Evolutionary conservation across 1,140 invertebrate species (phyloP), one percentile per base, ranked within the genome.

Genomic region (Penaeus vannamei): DNA sequence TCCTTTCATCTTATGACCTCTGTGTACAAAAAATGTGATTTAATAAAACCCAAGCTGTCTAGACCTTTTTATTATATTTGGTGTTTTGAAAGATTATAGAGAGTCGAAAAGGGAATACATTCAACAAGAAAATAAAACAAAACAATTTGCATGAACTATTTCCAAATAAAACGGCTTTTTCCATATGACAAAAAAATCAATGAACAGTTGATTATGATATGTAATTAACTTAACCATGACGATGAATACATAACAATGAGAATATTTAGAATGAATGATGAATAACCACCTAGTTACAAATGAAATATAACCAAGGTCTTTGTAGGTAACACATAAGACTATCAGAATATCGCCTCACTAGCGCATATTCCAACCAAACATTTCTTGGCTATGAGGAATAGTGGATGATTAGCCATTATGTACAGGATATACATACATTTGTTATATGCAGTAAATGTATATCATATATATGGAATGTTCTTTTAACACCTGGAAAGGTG

Each of bases 381-480:
- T 36, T 64, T 32, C 59, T 81, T 59, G 60, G 59, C 77, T 32
- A 14, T 26, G 32, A 32, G 66, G 80, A 60, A 60, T 32, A 32
- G 61, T 77, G 84, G 32, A 85, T 85, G 66, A 60, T 19, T 77
- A 85, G 61, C 60, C 60, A 83, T 26, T 61, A 81, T 81, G 79
- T 81, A 81, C 79, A 81, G 36, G 79, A 81, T 81, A 81, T 81
- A 81, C 79, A 81, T 81, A 59, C 29, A 59, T 23, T 17, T 81
- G 46, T n/a, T 81, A 81, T 81, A 81, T 81, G 79, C 79, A 81
- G 60, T n/a, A 81, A 59, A 59, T 46, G 20, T 81, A 26, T 81
- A 81, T 81, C 79, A 81, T 81, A 81, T 81, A 60, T 29, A 20
- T 80, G 77, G 32, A 46, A 42, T 53, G 23, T 81, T 17, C n/a